Base-by-base conservation (phyloP, 30 jellyfish, hydroid and myxozoan species). In the Chironex yamaguchii region DNA sequence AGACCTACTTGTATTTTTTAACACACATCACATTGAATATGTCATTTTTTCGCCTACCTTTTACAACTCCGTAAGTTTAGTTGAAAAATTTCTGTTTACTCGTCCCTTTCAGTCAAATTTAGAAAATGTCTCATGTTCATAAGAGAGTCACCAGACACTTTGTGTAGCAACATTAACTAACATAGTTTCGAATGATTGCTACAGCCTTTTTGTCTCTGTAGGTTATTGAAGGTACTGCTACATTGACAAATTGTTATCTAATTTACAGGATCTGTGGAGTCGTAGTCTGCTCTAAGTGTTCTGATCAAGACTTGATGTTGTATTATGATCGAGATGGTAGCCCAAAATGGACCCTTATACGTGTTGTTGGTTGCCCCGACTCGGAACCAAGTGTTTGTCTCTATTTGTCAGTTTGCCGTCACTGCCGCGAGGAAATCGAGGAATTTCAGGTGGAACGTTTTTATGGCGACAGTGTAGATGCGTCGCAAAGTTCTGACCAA, bases 341-440 rank as follows among this genome's bases (percentile, higher is more conserved):
- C 33, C 87, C 90, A 0, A 66, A 79, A 4, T 95, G 97, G 76
- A 71, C 91, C 2, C 36, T 92, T 26, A 92, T 92, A 54, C 76
- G 90, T 2, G 92, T 92, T 12, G 97, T 92, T 81, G 98, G 98
- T 2, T 92, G 98, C 66, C 98, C 98, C 0, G 98, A 92, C 49
- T 22, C 67, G 49, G 98, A 92, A 64, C 98, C 98, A 4, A 68
- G 78, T 32, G 86, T 82, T 27, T 92, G 98, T 72, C 24, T 67
- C 30, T 92, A 92, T 62, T 33, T 92, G 79, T 53, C 82, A 31
- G 66, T 92, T 13, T 92, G 98, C 42, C 12, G 62, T 21, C 85
- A 71, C 31, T 92, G 98, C 79, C 96, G 84, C 2, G 96, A 79
- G 31, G 98, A 92, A 22, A 58, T 84, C 20, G 98, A 86, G 42